Evolutionary conservation across 1,140 invertebrate genomes (phyloP).

Genomic region (Procambarus clarkii): DNA sequence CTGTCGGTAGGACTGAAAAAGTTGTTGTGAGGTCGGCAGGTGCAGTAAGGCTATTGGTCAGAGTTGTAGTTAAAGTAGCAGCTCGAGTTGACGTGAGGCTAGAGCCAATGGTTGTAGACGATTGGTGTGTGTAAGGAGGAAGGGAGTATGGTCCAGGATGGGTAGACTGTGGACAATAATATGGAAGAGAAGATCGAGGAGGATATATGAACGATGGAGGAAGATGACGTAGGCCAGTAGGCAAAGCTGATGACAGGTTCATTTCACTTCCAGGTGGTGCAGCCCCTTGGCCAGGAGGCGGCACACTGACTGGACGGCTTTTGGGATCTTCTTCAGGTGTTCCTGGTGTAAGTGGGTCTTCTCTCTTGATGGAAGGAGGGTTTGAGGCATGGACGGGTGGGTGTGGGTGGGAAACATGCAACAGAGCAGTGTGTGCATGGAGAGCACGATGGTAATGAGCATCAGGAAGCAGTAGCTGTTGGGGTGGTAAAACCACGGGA

Average conservation of each 20-base stretch:
- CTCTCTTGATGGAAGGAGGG: slow-evolving; percentile 51
- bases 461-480: slow-evolving; percentile 46
- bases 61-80: neutral
- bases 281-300: slow-evolving; percentile 16
- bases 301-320: slow-evolving; percentile 34
- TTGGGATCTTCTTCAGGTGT: slow-evolving; percentile 55
- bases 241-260: slow-evolving; percentile 26
- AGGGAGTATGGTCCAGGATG: slow-evolving; percentile 45
- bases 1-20: slow-evolving; percentile 17
- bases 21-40: slow-evolving; percentile 18
- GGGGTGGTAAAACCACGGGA: slow-evolving; percentile 53
- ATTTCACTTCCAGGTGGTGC: slow-evolving; percentile 40
- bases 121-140: slow-evolving; percentile 31
- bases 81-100: slow-evolving; percentile 25
- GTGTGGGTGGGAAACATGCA: slow-evolving; percentile 25
- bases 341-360: slow-evolving; percentile 45
- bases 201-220: slow-evolving; percentile 49
- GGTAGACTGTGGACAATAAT: slow-evolving; percentile 38
- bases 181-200: slow-evolving; percentile 22
- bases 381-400: slow-evolving; percentile 37
- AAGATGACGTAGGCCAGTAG: slow-evolving; percentile 45
- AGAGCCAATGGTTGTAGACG: slow-evolving; percentile 5
- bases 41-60: neutral
- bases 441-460: slow-evolving; percentile 48
- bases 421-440: slow-evolving; percentile 16